Percentiles rank a stretch among this genome's conserved stretches.
Conservation (phyloP, 2,113 vertebrate genomes). For the Bujurquina vittata region DNA sequence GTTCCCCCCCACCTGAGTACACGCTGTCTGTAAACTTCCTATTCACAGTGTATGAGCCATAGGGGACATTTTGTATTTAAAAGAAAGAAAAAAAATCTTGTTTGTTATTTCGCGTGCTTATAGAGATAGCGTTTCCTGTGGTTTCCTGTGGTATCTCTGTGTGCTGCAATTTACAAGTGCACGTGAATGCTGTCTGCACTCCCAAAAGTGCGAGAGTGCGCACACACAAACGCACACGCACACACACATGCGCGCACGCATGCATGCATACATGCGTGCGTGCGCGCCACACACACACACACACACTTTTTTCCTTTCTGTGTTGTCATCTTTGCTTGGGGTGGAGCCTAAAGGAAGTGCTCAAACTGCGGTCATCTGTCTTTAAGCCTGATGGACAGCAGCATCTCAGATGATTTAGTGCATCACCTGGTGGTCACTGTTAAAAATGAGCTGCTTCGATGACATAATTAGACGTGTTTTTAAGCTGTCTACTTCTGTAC, state of each 20-base stretch:
- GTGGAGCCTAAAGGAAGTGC: slow-evolving; percentile 11
- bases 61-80: slow-evolving; percentile 53
- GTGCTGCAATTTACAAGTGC: slow-evolving; percentile 58
- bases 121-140: slow-evolving; percentile 77
- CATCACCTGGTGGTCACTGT: slow-evolving; percentile 77
- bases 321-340: slow-evolving; percentile 11
- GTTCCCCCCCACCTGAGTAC: slow-evolving; percentile 26
- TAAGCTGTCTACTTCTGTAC: not conserved
- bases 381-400: slow-evolving; percentile 42
- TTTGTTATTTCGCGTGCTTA: slow-evolving; percentile 67
- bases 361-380: slow-evolving; percentile 40
- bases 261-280: not conserved
- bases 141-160: slow-evolving; percentile 75
- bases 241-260: slow-evolving; percentile 6
- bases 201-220: not conserved
- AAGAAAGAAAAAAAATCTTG: slow-evolving; percentile 48
- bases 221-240: not conserved
- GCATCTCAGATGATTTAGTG: slow-evolving; percentile 66
- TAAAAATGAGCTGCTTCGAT: slow-evolving; percentile 44
- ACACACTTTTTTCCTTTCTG: not conserved
- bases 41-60: slow-evolving; percentile 32
- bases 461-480: not conserved
- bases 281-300: not conserved
- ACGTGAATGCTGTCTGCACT: slow-evolving; percentile 53
- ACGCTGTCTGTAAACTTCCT: slow-evolving; percentile 60